A percentile compares a stretch with the other conserved stretches of the same genome.
phyloP scores from a whole-genome alignment of 2,113 vertebrate species.

The Silurus asotus region DNA sequence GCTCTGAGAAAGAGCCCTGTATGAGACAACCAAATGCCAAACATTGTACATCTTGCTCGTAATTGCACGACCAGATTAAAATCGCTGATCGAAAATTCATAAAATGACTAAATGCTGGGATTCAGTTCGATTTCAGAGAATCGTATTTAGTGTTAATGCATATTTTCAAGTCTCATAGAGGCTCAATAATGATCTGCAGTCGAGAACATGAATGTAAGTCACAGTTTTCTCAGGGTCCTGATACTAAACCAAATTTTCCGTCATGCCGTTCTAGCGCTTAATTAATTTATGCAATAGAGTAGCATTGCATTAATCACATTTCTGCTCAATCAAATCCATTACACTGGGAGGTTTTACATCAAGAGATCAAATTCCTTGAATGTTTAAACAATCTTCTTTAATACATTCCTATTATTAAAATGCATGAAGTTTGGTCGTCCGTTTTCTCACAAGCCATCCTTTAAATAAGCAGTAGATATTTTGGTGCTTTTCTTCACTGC shows the following conservation, averaged over 20 bases:
- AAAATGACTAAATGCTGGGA: neutral
- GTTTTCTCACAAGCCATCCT: neutral
- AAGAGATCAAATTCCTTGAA: neutral
- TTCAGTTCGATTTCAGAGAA: neutral
- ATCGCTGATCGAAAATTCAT: slow-evolving; percentile 7
- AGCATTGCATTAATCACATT: neutral
- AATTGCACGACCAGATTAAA: slow-evolving; percentile 1
- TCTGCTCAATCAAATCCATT: neutral
- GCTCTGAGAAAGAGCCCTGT: slow-evolving; percentile 18
- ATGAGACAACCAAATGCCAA: neutral
- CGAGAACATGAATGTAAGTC: slow-evolving; percentile 37
- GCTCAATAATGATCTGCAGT: slow-evolving; percentile 12
- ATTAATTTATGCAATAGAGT: slow-evolving; percentile 2
- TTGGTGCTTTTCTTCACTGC: neutral
- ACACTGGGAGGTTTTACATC: neutral
- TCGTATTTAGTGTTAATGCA: neutral
- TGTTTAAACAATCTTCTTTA: neutral
- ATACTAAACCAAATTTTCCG: slow-evolving; percentile 37
- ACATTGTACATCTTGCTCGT: neutral
- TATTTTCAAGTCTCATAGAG: slow-evolving; percentile 13
- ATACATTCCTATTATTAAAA: neutral
- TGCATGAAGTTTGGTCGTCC: neutral
- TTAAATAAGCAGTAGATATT: neutral
- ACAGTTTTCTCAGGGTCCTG: slow-evolving; percentile 49
- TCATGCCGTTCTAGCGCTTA: slow-evolving; percentile 32